Conservation (phyloP, 2,888 invertebrate genomes). For the Portevinia maculata region DNA sequence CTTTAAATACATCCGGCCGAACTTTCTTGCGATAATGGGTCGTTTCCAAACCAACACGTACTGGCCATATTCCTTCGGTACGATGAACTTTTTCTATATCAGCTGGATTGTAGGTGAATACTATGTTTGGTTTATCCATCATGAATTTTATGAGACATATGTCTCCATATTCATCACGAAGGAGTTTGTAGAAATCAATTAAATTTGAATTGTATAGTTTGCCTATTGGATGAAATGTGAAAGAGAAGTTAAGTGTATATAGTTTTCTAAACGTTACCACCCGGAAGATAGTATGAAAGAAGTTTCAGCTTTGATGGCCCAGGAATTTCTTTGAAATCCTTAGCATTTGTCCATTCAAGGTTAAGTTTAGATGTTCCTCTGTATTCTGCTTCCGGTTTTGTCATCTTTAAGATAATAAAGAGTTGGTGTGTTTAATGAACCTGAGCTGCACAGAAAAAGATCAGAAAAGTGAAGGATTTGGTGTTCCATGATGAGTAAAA, state of each 20-base stretch:
- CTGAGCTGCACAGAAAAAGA: no score
- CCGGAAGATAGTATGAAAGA: constrained; percentile 78
- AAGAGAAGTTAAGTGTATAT: no score
- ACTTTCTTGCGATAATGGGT: constrained; percentile 81
- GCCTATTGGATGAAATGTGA: constrained; percentile 70
- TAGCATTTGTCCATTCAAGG: constrained; percentile 78
- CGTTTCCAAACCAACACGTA: constrained; percentile 81
- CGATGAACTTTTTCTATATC: constrained; percentile 83
- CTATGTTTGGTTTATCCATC: constrained; percentile 79
- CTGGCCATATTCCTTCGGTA: constrained; percentile 83
- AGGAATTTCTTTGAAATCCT: constrained; percentile 77
- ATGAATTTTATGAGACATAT: constrained; percentile 83
- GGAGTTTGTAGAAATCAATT: constrained; percentile 76
- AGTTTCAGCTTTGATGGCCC: constrained; percentile 77
- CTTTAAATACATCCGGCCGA: constrained; percentile 81
- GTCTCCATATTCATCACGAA: constrained; percentile 81
- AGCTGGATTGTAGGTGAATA: constrained; percentile 84
- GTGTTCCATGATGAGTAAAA: no score
- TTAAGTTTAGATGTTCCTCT: constrained; percentile 45
- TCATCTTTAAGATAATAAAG: no score
- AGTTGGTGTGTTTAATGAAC: no score
- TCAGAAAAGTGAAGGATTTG: no score
- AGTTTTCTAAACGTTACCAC: constrained; percentile 75
- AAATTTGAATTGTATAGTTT: constrained; percentile 77
- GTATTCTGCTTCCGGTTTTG: background rate